Percentiles rank a stretch among this genome's conserved stretches.
Evolutionary conservation across 2,888 invertebrate species (phyloP).

Genomic region (Aquatica leii): DNA sequence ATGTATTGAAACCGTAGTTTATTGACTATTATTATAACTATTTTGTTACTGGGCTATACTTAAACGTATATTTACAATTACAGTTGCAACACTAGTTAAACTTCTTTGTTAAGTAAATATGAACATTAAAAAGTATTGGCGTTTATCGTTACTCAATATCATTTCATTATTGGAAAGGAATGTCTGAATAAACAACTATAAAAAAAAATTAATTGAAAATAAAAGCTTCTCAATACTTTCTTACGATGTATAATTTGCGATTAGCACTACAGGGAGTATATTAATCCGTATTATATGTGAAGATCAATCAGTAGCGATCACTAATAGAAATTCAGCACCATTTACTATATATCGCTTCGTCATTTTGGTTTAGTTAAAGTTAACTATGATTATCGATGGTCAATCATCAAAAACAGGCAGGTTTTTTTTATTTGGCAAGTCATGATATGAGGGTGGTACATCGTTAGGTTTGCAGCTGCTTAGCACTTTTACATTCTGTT

Average conservation of each 20-base stretch:
- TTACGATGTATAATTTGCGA: constrained; percentile 46
- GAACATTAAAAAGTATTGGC: too few relatives aligned
- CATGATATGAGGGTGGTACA: constrained; percentile 43
- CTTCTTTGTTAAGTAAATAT: too few relatives aligned
- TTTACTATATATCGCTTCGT: constrained; percentile 50
- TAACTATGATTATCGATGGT: constrained; percentile 51
- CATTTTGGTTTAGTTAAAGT: constrained; percentile 50
- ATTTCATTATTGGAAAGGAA: background rate
- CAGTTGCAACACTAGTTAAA: too few relatives aligned
- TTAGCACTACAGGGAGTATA: constrained; percentile 44
- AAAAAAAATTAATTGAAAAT: constrained; percentile 15
- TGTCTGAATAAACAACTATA: background rate
- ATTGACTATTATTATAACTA: too few relatives aligned
- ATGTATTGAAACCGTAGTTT: too few relatives aligned
- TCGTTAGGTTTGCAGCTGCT: constrained; percentile 43
- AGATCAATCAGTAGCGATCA: constrained; percentile 52
- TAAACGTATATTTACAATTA: too few relatives aligned
- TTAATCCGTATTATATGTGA: constrained; percentile 39
- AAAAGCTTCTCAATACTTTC: constrained; percentile 27
- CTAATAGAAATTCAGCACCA: constrained; percentile 53
- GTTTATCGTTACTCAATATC: background rate
- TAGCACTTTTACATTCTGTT: constrained; percentile 28
- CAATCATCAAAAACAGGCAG: constrained; percentile 50
- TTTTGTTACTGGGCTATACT: too few relatives aligned
- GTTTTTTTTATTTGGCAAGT: constrained; percentile 47